Conservation (phyloP, 2,797 vertebrate genomes). For the Schizopygopsis malacanthus region DNA sequence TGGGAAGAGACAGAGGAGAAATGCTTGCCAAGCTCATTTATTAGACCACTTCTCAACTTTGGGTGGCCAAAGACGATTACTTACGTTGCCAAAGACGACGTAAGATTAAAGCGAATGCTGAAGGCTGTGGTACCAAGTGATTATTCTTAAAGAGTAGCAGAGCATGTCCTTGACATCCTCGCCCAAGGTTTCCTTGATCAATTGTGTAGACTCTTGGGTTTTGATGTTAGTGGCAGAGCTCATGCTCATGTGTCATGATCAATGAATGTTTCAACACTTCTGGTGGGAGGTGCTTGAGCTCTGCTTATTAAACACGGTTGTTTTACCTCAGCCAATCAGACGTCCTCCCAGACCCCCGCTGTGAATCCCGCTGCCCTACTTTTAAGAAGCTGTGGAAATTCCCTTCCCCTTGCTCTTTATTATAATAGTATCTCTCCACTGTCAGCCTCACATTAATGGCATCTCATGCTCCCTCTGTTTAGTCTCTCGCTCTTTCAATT, state of each 20-base stretch:
- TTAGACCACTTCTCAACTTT: too few species aligned
- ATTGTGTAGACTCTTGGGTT: not conserved
- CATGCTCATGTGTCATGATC: not conserved
- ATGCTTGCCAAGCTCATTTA: too few species aligned
- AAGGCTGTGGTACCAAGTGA: not conserved
- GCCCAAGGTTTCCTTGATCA: slow-evolving; percentile 23
- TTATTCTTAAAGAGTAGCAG: not conserved
- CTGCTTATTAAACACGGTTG: slow-evolving; percentile 58
- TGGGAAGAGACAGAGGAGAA: too few species aligned
- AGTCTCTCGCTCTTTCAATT: not conserved
- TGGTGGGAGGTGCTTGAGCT: slow-evolving; percentile 5
- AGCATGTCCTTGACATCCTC: slow-evolving; percentile 20
- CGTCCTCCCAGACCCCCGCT: slow-evolving; percentile 53
- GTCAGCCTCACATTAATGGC: slow-evolving; percentile 46
- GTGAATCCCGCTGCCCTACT: slow-evolving; percentile 78
- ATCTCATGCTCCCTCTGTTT: slow-evolving; percentile 24
- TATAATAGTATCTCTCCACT: slow-evolving; percentile 47
- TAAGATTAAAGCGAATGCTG: too few species aligned
- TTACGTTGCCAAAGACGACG: too few species aligned
- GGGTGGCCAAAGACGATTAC: too few species aligned
- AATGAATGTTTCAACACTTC: slow-evolving; percentile 3
- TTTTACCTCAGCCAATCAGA: slow-evolving; percentile 67
- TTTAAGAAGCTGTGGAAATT: slow-evolving; percentile 74
- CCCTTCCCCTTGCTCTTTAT: not conserved
- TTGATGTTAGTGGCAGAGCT: slow-evolving; percentile 12